Percentiles rank a stretch among this genome's conserved stretches.
Conservation (phyloP, 2,113 vertebrate species). For the Atherinomorus stipes region DNA sequence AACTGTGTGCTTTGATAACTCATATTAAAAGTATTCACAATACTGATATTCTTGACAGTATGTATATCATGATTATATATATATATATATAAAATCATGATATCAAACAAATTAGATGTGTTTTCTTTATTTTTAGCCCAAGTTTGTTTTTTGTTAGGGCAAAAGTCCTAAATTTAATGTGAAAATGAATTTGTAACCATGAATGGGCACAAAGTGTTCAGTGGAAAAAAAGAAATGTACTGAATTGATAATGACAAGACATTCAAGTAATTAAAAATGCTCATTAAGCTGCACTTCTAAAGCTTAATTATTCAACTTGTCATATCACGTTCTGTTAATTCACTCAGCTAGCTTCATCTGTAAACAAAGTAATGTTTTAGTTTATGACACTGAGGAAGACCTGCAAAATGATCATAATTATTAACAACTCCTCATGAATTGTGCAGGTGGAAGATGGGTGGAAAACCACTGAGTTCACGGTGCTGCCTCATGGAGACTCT, state of each 20-base stretch:
- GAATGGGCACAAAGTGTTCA: neutral
- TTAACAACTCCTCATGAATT: neutral
- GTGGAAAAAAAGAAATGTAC: neutral
- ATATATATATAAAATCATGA: too few relatives aligned
- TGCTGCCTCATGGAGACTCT: conserved; percentile 83
- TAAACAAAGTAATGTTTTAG: neutral
- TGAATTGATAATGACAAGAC: neutral
- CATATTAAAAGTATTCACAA: neutral
- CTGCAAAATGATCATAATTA: neutral
- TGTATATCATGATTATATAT: too few relatives aligned
- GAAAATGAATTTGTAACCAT: neutral
- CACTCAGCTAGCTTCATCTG: too few relatives aligned
- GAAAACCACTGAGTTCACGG: conserved; percentile 85
- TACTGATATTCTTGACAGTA: neutral
- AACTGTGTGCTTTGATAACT: neutral
- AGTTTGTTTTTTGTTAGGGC: neutral
- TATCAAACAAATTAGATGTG: too few relatives aligned
- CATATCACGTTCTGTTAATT: too few relatives aligned
- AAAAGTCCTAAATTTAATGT: too few relatives aligned
- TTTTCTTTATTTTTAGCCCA: too few relatives aligned
- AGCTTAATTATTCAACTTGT: too few relatives aligned
- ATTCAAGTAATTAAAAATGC: neutral
- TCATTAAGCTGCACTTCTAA: too few relatives aligned
- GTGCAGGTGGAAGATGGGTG: conserved; percentile 85
- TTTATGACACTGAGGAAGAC: neutral